Evolutionary conservation across 2,113 vertebrate genomes (phyloP).

Genomic region (Mungos mungo): DNA sequence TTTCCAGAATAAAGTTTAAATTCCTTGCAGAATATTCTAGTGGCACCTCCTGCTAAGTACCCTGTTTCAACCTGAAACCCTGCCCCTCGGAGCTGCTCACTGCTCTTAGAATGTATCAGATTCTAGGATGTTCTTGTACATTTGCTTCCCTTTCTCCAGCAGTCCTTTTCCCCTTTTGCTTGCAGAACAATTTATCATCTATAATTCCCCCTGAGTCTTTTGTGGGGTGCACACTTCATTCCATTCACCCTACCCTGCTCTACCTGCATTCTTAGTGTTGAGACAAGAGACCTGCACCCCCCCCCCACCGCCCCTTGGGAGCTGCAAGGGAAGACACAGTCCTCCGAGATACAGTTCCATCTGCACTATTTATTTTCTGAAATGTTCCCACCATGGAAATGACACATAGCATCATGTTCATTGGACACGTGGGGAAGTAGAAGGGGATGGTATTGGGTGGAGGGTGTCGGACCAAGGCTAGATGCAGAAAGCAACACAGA

Average conservation of each 20-base stretch:
- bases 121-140: too few relatives aligned
- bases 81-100: neutral
- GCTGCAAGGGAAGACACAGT: neutral
- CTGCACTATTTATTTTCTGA: neutral
- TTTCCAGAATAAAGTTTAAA: too few relatives aligned
- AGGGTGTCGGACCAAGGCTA: neutral
- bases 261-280: neutral
- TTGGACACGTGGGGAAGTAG: neutral
- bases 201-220: neutral
- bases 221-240: neutral
- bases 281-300: neutral
- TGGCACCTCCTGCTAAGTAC: fast-evolving
- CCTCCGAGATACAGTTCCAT: neutral
- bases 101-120: neutral
- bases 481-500: neutral
- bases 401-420: neutral
- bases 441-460: neutral
- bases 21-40: neutral
- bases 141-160: neutral
- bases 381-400: neutral
- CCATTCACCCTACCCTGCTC: neutral
- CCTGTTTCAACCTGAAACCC: neutral
- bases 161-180: neutral
- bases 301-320: too few relatives aligned
- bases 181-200: neutral